Conservation (phyloP, 2,113 vertebrate genomes). For the Bufo bufo region DNA sequence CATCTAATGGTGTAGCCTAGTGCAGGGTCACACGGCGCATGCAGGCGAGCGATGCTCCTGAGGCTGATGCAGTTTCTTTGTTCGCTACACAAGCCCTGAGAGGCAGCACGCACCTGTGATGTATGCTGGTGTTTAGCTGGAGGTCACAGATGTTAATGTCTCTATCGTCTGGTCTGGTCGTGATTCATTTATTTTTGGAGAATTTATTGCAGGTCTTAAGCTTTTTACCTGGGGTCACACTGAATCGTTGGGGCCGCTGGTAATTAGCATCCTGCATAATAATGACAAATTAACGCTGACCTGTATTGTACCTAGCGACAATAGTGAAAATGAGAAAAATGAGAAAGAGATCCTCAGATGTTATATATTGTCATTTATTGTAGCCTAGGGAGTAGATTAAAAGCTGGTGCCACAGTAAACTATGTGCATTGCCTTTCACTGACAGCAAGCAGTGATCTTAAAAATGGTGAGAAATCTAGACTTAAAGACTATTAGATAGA, state of each 20-base stretch:
- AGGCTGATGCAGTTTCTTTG: neutral
- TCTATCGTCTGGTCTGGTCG: neutral
- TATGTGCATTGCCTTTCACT: too few species aligned
- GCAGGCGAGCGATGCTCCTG: neutral
- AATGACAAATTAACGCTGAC: conserved; percentile 33
- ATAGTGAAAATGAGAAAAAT: neutral
- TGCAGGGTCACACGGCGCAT: too few species aligned
- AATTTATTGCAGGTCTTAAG: neutral
- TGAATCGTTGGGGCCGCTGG: neutral
- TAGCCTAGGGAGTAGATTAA: neutral
- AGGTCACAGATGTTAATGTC: conserved; percentile 24
- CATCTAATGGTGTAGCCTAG: too few species aligned
- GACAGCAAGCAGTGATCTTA: too few species aligned
- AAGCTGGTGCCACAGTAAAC: neutral
- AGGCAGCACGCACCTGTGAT: neutral
- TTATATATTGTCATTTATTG: neutral
- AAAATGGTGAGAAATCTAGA: too few species aligned
- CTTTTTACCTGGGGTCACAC: neutral
- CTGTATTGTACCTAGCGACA: neutral
- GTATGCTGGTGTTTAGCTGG: neutral
- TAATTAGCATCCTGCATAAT: conserved; percentile 42
- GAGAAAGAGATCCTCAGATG: neutral
- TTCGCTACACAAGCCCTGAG: neutral
- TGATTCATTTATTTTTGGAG: conserved; percentile 24
- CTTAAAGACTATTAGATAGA: too few species aligned